phyloP scores from a whole-genome alignment of 2,888 invertebrate species.

The Mesorhabditis sp. region DNA sequence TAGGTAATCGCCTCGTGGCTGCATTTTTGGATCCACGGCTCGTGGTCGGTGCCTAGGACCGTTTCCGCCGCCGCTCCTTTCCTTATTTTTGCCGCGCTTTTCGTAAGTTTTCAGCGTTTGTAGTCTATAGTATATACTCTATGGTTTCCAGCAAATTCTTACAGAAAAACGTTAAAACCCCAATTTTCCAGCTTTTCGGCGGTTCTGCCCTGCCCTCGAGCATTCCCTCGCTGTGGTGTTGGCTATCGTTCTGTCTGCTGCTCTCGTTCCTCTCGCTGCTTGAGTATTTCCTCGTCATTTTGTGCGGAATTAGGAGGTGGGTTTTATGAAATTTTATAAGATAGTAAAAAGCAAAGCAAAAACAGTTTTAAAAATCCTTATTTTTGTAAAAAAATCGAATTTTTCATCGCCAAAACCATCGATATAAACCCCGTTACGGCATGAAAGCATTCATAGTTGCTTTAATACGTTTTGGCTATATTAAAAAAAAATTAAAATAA shows the following conservation, averaged over 20 bases:
- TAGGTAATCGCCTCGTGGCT: conserved; percentile 50
- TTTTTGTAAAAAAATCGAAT: too few species aligned
- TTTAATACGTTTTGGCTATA: too few species aligned
- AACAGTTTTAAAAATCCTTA: neutral
- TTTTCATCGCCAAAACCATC: too few species aligned
- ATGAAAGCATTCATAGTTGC: too few species aligned
- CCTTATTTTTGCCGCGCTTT: conserved; percentile 63
- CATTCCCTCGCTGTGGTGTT: conserved; percentile 21
- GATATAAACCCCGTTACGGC: too few species aligned
- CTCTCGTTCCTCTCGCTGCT: conserved; percentile 52
- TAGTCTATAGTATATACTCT: neutral
- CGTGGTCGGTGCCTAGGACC: conserved; percentile 54
- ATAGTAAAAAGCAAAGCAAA: neutral
- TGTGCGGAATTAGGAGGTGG: conserved; percentile 43
- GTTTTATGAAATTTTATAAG: neutral
- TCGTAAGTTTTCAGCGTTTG: conserved; percentile 20
- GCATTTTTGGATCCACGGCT: conserved; percentile 54
- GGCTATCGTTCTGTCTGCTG: conserved; percentile 47
- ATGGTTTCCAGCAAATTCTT: conserved; percentile 17
- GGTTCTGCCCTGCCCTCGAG: conserved; percentile 10
- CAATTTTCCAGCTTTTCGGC: neutral
- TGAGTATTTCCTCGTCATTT: conserved; percentile 55
- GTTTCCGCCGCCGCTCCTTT: conserved; percentile 52
- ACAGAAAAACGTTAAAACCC: neutral
- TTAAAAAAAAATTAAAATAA: neutral